phyloP scores from a whole-genome alignment of 1,140 invertebrate species.

The Elysia chlorotica region DNA sequence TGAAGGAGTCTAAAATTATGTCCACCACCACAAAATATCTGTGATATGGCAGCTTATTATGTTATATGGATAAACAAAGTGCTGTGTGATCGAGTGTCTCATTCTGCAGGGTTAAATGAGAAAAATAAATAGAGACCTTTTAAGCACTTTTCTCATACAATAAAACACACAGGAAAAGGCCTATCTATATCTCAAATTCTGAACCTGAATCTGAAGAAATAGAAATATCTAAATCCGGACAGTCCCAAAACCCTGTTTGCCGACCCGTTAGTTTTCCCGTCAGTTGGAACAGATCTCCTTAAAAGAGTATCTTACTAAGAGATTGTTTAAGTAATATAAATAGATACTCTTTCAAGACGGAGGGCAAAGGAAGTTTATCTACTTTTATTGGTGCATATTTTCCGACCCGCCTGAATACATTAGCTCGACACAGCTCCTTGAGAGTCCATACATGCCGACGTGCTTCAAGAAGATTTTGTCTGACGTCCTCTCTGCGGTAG shows the following conservation, averaged over 20 bases:
- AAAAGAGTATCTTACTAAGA: slow-evolving; percentile 40
- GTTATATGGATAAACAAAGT: no score
- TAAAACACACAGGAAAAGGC: no score
- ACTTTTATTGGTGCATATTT: slow-evolving; percentile 37
- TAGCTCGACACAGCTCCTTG: slow-evolving; percentile 38
- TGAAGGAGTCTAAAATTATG: no score
- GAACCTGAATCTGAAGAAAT: slow-evolving; percentile 36
- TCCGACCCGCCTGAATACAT: slow-evolving; percentile 39
- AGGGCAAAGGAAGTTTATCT: slow-evolving; percentile 37
- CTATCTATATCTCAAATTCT: slow-evolving; percentile 21
- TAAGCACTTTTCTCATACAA: background rate
- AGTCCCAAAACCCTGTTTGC: slow-evolving; percentile 30
- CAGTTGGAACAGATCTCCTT: slow-evolving; percentile 41
- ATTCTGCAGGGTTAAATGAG: no score
- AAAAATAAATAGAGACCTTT: no score
- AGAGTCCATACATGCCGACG: slow-evolving; percentile 28
- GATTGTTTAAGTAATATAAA: no score
- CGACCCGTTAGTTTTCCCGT: slow-evolving; percentile 43
- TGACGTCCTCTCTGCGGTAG: slow-evolving; percentile 41
- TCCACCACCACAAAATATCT: no score
- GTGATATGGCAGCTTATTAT: no score
- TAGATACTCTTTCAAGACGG: slow-evolving; percentile 38
- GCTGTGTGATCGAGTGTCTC: no score
- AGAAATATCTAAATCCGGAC: slow-evolving; percentile 45
- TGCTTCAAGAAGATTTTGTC: slow-evolving; percentile 37